A percentile compares a stretch with the other conserved stretches of the same genome.
phyloP scores from a whole-genome alignment of 2,888 invertebrate species.

The Micropterix aruncella region DNA sequence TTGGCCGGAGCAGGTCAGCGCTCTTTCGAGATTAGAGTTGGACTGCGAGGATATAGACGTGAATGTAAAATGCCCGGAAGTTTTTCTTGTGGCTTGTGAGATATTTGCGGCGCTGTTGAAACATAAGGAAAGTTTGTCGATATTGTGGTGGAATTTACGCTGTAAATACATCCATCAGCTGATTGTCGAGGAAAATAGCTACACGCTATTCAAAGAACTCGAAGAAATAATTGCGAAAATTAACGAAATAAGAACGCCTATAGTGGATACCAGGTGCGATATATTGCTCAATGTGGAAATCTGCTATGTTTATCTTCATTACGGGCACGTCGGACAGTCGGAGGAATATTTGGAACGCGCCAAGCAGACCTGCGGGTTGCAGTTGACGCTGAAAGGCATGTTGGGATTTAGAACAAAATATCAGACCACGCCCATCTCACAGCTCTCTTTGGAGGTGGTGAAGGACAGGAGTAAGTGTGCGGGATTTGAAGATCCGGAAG shows the following conservation, averaged over 20 bases:
- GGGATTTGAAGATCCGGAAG: constrained; percentile 26
- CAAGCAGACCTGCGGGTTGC: constrained; percentile 46
- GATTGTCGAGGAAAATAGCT: constrained; percentile 61
- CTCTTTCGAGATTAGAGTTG: constrained; percentile 26
- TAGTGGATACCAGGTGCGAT: constrained; percentile 17
- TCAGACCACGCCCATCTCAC: constrained; percentile 71
- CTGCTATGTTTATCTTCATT: constrained; percentile 56
- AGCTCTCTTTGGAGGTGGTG: constrained; percentile 59
- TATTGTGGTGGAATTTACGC: constrained; percentile 62
- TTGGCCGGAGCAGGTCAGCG: constrained; percentile 30
- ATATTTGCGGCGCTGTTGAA: constrained; percentile 23
- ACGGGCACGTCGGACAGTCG: constrained; percentile 56
- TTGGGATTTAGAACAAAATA: constrained; percentile 84
- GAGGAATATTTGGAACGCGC: constrained; percentile 53
- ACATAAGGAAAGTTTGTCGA: constrained; percentile 20
- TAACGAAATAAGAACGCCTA: constrained; percentile 24
- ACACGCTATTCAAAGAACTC: constrained; percentile 44
- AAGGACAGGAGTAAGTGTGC: constrained; percentile 17
- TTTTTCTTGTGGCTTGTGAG: constrained; percentile 28
- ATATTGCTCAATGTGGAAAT: constrained; percentile 34
- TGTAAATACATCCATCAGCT: constrained; percentile 60
- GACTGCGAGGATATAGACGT: constrained; percentile 55
- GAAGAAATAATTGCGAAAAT: constrained; percentile 34
- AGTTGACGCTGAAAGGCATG: constrained; percentile 56
- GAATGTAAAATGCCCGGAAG: constrained; percentile 44